phyloP scores from a whole-genome alignment of 2,113 vertebrate genomes.

The Cardinalis cardinalis region DNA sequence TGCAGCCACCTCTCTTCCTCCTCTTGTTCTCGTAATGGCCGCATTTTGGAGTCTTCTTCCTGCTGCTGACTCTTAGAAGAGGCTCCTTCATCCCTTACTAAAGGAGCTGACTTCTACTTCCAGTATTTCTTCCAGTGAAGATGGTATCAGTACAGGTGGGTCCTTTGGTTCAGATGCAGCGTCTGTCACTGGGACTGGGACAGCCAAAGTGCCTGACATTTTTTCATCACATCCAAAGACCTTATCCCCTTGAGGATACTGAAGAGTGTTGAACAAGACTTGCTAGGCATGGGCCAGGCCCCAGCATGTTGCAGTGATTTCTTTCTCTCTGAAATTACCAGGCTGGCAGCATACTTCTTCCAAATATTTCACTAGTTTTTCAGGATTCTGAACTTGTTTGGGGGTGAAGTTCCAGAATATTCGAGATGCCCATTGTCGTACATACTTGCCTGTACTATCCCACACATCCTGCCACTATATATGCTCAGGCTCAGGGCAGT shows the following conservation, averaged over 20 bases:
- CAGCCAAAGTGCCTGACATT: background rate
- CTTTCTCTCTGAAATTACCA: background rate
- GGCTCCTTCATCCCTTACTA: background rate
- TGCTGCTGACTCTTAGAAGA: background rate
- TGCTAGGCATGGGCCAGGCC: background rate
- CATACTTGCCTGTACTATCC: background rate
- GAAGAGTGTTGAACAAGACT: background rate
- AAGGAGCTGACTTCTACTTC: background rate
- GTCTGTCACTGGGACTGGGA: background rate
- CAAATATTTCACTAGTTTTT: background rate
- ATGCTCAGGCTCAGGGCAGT: background rate
- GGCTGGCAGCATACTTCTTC: background rate
- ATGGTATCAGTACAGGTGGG: fast-evolving
- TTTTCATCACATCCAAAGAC: background rate
- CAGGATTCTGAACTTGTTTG: background rate
- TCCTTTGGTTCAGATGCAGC: background rate
- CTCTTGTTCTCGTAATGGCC: background rate
- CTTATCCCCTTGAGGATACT: background rate
- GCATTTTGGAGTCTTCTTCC: background rate
- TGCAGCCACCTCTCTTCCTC: background rate
- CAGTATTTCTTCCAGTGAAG: background rate
- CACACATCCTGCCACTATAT: background rate
- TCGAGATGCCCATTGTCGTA: fast-evolving
- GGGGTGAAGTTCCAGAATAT: background rate
- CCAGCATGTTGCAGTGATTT: background rate